Percentiles rank a stretch among this genome's conserved stretches.
Evolutionary conservation across 1,140 invertebrate species (phyloP).

Genomic region (Ylistrum balloti): DNA sequence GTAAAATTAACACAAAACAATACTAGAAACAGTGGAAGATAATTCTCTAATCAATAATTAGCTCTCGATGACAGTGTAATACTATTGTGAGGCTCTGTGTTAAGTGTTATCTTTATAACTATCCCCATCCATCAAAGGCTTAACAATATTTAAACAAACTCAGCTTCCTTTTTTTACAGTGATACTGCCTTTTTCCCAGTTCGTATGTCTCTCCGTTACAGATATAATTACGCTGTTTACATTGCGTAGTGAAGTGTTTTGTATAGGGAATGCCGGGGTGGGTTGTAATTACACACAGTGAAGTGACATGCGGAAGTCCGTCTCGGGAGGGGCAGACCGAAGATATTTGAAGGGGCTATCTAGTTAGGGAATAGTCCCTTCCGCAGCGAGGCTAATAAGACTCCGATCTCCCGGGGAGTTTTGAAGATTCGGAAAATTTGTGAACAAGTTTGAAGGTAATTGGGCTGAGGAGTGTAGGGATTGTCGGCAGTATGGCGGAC

Average conservation of each 20-base stretch:
- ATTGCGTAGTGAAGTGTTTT: background rate
- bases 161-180: background rate
- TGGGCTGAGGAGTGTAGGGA: conserved; percentile 54
- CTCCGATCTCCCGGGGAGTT: conserved; percentile 48
- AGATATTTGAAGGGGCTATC: conserved; percentile 44
- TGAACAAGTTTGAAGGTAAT: conserved; percentile 63
- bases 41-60: background rate
- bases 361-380: conserved; percentile 46
- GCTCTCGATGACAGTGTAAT: background rate
- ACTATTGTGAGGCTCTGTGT: background rate
- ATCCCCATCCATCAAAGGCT: background rate
- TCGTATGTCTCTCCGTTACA: background rate
- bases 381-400: conserved; percentile 57
- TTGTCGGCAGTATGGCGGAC: conserved; percentile 57
- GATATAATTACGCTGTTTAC: background rate
- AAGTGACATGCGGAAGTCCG: conserved; percentile 58
- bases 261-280: background rate
- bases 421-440: conserved; percentile 63
- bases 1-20: background rate
- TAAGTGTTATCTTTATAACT: too few species aligned
- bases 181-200: background rate
- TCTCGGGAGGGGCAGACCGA: conserved; percentile 52
- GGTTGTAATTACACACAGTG: background rate
- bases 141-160: conserved; percentile 21
- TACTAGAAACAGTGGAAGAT: background rate